phyloP scores from a whole-genome alignment of 2,113 vertebrate genomes.

The Macrotis lagotis region DNA sequence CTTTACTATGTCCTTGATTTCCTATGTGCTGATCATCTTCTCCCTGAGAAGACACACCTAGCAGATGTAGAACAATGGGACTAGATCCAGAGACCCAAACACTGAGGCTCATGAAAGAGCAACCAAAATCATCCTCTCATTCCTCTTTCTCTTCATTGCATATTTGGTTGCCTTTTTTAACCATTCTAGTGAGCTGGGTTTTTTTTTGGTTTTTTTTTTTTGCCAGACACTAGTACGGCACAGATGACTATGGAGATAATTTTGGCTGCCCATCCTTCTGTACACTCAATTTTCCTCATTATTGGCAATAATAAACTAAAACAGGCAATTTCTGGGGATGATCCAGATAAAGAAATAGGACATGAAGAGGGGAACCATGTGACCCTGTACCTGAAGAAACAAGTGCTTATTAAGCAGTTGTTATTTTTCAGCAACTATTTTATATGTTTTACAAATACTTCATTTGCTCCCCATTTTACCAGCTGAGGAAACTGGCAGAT shows the following conservation, averaged over 20 bases:
- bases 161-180: not conserved
- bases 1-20: conserved; percentile 28
- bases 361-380: not conserved
- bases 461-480: not conserved
- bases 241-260: conserved; percentile 14
- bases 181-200: not conserved
- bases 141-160: conserved; percentile 4
- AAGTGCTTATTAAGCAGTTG: not conserved
- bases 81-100: not conserved
- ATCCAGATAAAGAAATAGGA: not conserved
- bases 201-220: too few relatives aligned
- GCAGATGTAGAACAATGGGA: not conserved
- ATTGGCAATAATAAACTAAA: conserved; percentile 64
- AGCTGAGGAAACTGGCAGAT: not conserved
- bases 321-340: not conserved
- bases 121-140: conserved; percentile 19
- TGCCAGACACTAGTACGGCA: conserved; percentile 10
- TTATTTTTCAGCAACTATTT: not conserved
- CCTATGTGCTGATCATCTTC: conserved; percentile 10
- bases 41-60: conserved; percentile 20
- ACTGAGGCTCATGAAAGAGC: conserved; percentile 7
- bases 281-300: conserved; percentile 57
- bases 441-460: not conserved
- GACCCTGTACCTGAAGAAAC: not conserved
- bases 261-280: conserved; percentile 61